phyloP scores from a whole-genome alignment of 2,888 invertebrate genomes.

The Lomographa bimaculata region DNA sequence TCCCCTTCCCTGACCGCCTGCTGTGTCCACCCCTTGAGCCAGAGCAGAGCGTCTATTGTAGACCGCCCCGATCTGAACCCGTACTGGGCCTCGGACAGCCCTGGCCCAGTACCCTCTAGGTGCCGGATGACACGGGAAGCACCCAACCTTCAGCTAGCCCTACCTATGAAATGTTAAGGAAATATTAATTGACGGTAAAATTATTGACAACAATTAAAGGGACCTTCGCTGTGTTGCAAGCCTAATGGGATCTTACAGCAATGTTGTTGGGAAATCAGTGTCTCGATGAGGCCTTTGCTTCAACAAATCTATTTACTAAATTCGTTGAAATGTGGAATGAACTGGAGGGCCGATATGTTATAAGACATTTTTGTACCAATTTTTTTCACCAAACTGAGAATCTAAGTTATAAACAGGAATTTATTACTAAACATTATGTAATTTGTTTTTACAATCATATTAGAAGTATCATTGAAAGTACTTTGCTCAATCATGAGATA shows the following conservation, averaged over 20 bases:
- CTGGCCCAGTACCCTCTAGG: too few species aligned
- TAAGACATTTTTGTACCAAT: neutral
- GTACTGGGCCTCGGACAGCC: too few species aligned
- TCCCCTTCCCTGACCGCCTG: too few species aligned
- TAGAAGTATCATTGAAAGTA: neutral
- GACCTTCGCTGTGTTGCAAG: constrained; percentile 1
- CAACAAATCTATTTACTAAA: neutral
- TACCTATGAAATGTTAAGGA: constrained; percentile 5
- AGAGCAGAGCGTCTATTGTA: too few species aligned
- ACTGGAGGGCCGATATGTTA: neutral
- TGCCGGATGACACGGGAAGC: too few species aligned
- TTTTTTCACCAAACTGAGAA: neutral
- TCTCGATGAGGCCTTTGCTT: constrained; percentile 1
- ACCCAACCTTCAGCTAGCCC: too few species aligned
- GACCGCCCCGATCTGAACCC: too few species aligned
- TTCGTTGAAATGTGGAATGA: neutral
- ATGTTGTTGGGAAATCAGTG: constrained; percentile 7
- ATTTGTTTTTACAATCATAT: neutral
- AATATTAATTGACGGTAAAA: constrained; percentile 11
- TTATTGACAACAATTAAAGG: neutral
- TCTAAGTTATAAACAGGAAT: neutral
- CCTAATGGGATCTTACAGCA: constrained; percentile 15
- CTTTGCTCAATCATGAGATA: neutral
- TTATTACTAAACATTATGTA: neutral
- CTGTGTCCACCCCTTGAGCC: too few species aligned